Base-by-base conservation (phyloP, 2,888 invertebrate species). In the Diadegma fenestrale region DNA sequence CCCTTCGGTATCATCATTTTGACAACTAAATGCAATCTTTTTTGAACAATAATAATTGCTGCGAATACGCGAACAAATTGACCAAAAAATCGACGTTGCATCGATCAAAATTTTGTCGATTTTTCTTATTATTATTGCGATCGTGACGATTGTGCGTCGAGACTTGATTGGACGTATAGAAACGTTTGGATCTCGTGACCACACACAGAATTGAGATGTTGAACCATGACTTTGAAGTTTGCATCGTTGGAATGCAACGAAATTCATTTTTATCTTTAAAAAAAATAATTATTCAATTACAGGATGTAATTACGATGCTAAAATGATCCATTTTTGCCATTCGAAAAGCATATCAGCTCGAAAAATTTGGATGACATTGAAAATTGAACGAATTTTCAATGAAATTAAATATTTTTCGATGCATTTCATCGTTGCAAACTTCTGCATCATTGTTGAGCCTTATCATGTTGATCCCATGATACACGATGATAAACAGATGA, bases 401-500 rank as follows among this genome's bases (percentile, higher is more conserved):
- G n/a, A n/a, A n/a, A n/a, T n/a, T n/a, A n/a, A n/a, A n/a, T n/a
- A n/a, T n/a, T n/a, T n/a, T n/a, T n/a, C n/a, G n/a, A n/a, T n/a
- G n/a, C n/a, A n/a, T n/a, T n/a, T n/a, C n/a, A n/a, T n/a, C n/a
- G n/a, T n/a, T n/a, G n/a, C n/a, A n/a, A n/a, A n/a, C n/a, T n/a
- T n/a, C n/a, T 33, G 33, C 33, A 33, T 5, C 3, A 41, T 41
- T 58, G 48, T 64, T 41, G 14, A 30, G 41, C 48, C 17, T n/a
- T 17, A 58, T 68, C 66, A 33, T 37, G 51, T 10, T 76, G 37
- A 66, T 54, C 41, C 41, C 51, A 54, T 54, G 51, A 26, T 45
- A 77, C 58, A 71, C 48, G 58, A 48, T 45, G 63, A 64, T 76
- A 64, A 71, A 71, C 63, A 22, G 19, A 43, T 72, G 54, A 76